phyloP scores from a whole-genome alignment of 2,888 invertebrate species.

The Drosophila flavopinicola region DNA sequence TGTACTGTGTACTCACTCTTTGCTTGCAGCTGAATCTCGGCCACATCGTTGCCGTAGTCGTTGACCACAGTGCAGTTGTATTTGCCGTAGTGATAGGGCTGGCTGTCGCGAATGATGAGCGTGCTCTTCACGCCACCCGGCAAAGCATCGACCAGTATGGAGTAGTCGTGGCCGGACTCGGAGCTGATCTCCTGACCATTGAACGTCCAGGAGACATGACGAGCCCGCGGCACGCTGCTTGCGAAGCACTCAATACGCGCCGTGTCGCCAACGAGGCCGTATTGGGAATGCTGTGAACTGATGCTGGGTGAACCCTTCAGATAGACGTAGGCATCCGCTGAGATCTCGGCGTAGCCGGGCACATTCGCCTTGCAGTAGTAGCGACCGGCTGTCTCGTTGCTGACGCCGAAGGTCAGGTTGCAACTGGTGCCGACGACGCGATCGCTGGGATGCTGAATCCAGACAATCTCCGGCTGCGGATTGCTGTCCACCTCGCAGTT shows the following conservation, averaged over 20 bases:
- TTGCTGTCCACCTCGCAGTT: slow-evolving; percentile 96
- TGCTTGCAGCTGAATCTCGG: slow-evolving; percentile 92
- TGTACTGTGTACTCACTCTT: slow-evolving; percentile 90
- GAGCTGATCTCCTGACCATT: slow-evolving; percentile 92
- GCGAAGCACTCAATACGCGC: slow-evolving; percentile 95
- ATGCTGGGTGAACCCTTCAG: slow-evolving; percentile 93
- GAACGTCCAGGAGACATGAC: slow-evolving; percentile 94
- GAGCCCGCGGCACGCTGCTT: slow-evolving; percentile 94
- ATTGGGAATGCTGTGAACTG: slow-evolving; percentile 92
- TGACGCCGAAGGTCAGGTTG: slow-evolving; percentile 91
- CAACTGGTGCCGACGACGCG: slow-evolving; percentile 90
- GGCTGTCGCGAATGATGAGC: slow-evolving; percentile 94
- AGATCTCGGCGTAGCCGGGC: slow-evolving; percentile 93
- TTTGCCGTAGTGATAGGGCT: slow-evolving; percentile 93
- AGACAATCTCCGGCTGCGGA: slow-evolving; percentile 94
- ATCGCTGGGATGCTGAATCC: slow-evolving; percentile 93
- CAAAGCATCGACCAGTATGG: slow-evolving; percentile 90
- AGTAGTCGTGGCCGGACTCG: slow-evolving; percentile 89
- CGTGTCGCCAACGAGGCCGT: slow-evolving; percentile 91
- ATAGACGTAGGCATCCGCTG: slow-evolving; percentile 91
- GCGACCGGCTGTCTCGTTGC: slow-evolving; percentile 92
- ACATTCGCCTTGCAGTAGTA: slow-evolving; percentile 96
- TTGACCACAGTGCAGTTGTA: slow-evolving; percentile 98
- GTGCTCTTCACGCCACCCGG: slow-evolving; percentile 94
- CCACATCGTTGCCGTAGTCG: slow-evolving; percentile 93